Percentiles rank a stretch among this genome's conserved stretches.
Evolutionary conservation across 2,113 vertebrate species (phyloP).

Genomic region (Oriolus oriolus): DNA sequence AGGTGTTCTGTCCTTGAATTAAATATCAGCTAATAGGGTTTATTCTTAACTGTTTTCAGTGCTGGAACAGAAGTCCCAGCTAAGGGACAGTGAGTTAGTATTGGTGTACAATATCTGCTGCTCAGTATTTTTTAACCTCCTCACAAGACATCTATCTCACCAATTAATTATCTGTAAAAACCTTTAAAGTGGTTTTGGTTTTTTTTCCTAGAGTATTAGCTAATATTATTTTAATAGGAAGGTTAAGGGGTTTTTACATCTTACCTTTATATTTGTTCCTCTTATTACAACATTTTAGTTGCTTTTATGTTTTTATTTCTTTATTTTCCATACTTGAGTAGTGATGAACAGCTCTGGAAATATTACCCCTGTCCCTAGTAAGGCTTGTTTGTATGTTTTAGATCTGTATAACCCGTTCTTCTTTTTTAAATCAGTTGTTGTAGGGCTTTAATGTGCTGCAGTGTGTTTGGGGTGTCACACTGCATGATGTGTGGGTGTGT

Average conservation of each 20-base stretch:
- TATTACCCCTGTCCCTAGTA: neutral
- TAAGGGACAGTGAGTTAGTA: neutral
- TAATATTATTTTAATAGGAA: neutral
- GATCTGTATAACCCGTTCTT: neutral
- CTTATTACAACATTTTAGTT: neutral
- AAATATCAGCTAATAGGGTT: neutral
- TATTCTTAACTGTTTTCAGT: neutral
- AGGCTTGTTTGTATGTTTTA: neutral
- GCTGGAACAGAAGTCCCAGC: neutral
- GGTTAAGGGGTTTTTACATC: rapidly evolving
- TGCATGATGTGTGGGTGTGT: neutral
- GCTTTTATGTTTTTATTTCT: neutral
- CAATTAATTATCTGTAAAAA: neutral
- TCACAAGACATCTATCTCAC: neutral
- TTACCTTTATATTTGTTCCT: neutral
- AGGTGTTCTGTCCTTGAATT: neutral
- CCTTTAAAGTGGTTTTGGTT: neutral
- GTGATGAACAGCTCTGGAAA: neutral
- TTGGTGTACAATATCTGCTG: neutral
- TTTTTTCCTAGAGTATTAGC: neutral
- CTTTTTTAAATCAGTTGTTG: neutral
- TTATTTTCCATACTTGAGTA: neutral
- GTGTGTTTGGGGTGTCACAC: neutral
- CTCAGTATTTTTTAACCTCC: neutral
- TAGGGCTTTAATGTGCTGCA: neutral